These are phyloP conservation scores for Rhopalosiphum maidis DNA, from an alignment of 1,140 invertebrate species.

Conservation along the genomic window DNA sequence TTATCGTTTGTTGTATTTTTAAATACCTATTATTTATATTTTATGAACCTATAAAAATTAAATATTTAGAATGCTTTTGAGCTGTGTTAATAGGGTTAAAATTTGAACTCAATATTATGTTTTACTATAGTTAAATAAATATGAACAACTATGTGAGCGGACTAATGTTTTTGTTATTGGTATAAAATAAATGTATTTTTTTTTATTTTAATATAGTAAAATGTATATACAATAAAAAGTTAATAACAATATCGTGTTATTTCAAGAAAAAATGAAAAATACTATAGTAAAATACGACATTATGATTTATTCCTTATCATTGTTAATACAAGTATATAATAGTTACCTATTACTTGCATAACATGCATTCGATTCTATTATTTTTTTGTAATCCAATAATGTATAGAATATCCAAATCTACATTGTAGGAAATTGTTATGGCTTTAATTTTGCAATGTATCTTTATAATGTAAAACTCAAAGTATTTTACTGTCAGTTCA, in stretches of 20 bases:
- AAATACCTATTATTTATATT: not conserved
- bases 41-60: not conserved
- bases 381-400: not conserved
- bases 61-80: conserved; percentile 1
- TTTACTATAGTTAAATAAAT: not conserved
- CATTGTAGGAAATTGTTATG: not conserved
- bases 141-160: not conserved
- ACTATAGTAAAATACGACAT: not conserved
- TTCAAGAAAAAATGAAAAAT: not conserved
- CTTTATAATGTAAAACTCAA: not conserved
- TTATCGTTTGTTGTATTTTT: not conserved
- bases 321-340: not conserved
- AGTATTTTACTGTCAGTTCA: no score
- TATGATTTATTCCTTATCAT: not conserved
- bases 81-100: not conserved
- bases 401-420: not conserved
- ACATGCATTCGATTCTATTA: not conserved
- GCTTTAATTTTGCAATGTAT: not conserved
- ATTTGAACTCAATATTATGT: not conserved
- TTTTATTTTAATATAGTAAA: not conserved
- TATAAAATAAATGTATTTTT: not conserved
- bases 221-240: not conserved
- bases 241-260: not conserved
- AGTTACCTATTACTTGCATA: not conserved
- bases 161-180: not conserved